Base-by-base conservation (phyloP, 2,797 vertebrate species). In the Pteropus rufus region DNA sequence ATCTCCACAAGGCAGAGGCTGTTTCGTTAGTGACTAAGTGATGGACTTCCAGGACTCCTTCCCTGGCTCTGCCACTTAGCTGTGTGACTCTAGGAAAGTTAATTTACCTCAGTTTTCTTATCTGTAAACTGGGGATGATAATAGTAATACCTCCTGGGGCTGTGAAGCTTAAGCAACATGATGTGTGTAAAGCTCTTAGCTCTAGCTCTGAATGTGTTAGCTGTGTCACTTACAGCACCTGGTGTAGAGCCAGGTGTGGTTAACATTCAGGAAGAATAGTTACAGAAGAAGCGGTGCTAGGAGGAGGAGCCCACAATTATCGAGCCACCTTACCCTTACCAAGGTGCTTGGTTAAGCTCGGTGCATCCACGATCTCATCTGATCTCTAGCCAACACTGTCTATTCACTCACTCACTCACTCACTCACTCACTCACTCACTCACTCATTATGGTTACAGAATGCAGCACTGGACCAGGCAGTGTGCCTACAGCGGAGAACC, bases 141-240 rank as follows among this genome's bases (percentile, higher is more conserved):
- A 23, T 76, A 46, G 83, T 19, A 16, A 16, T 82, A 11, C 76
- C 21, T 79, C 34, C 54, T 87, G 26, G 41, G 76, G 44, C 58
- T 21, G 62, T 19, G 44, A 80, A 67, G 29, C 39, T 34, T 46
- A 52, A 39, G 41, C 67, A 24, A 76, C 62, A 41, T 12, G 54
- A 67, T 29, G 19, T 1, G 16, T 29, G 11, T 34, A 5, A 52
- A 36, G 52, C 23, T 44, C 69, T 31, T 19, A 19, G 49, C 58
- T 52, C 1, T 18, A 1, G 6, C 29, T 31, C 67, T 19, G 58
- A 5, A 1, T 5, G 49, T 31, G 52, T 77, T 36, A 52, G 49
- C 29, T 5, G 14, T 14, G 5, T 41, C 16, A 0, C 58, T 62
- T 60, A 19, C 60, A 3, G 10, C 0, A 8, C 56, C 36, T 10